These are phyloP conservation scores for Ptychadena robeensis DNA, from an alignment of 2,797 vertebrate genomes.

Conservation along the genomic window DNA sequence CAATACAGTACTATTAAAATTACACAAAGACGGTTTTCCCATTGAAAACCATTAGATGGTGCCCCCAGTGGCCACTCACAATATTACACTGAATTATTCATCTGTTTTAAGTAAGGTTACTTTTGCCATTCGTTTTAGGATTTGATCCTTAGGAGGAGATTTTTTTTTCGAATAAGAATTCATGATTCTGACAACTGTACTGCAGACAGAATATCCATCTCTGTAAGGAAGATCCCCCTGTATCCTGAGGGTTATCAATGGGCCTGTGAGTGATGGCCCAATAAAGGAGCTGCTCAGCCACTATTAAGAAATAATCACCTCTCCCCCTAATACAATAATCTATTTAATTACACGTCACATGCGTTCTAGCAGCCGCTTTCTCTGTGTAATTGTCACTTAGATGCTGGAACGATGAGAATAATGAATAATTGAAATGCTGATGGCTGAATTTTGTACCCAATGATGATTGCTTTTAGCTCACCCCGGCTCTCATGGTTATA, in stretches of 20 bases:
- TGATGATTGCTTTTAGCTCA: background rate
- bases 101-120: too few species aligned
- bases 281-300: background rate
- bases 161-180: too few species aligned
- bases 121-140: too few species aligned
- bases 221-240: background rate
- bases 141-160: too few species aligned
- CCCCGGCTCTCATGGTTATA: background rate
- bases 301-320: background rate
- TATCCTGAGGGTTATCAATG: background rate
- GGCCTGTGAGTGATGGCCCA: background rate
- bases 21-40: too few species aligned
- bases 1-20: too few species aligned
- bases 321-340: background rate
- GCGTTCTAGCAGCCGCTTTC: background rate
- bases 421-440: background rate
- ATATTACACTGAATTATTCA: too few species aligned
- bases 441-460: background rate
- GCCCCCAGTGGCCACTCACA: too few species aligned
- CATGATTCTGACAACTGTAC: background rate
- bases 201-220: background rate
- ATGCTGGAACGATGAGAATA: background rate
- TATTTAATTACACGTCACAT: background rate
- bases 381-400: background rate
- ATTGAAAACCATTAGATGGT: too few species aligned